phyloP scores from a whole-genome alignment of 2,888 invertebrate genomes.

The Lottia gigantea region DNA sequence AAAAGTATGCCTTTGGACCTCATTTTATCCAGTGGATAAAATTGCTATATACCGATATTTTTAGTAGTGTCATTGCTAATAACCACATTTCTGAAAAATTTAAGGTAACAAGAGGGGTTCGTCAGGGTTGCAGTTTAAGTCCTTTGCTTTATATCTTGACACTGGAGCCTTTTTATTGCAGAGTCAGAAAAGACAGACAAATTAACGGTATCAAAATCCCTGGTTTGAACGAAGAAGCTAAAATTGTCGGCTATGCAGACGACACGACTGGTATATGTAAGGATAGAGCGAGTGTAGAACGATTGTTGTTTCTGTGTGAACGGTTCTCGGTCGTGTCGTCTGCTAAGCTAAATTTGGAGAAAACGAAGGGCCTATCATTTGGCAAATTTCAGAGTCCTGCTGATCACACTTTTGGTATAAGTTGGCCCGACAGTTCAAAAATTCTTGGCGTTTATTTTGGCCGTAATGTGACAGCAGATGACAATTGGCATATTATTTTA shows the following conservation, averaged over 20 bases:
- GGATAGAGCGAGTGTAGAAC: not conserved
- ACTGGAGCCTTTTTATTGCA: not conserved
- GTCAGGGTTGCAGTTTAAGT: not conserved
- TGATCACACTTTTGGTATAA: not conserved
- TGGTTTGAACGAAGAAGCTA: not conserved
- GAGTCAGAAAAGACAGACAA: slow-evolving; percentile 4
- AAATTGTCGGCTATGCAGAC: slow-evolving; percentile 4
- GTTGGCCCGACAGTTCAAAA: slow-evolving; percentile 3
- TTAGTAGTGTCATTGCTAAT: slow-evolving; percentile 35
- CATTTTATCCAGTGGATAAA: slow-evolving; percentile 36
- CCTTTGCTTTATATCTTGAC: not conserved
- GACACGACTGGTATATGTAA: slow-evolving; percentile 2
- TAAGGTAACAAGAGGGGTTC: not conserved
- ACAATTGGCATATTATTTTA: slow-evolving; percentile 26
- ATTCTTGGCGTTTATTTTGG: slow-evolving; percentile 23
- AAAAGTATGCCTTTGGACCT: slow-evolving; percentile 36
- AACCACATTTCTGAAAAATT: slow-evolving; percentile 26
- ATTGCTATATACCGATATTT: slow-evolving; percentile 34
- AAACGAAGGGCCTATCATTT: slow-evolving; percentile 8
- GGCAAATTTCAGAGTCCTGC: not conserved
- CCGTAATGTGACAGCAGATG: slow-evolving; percentile 22
- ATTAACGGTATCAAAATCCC: not conserved
- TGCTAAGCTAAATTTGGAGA: slow-evolving; percentile 18
- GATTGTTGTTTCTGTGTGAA: slow-evolving; percentile 4
- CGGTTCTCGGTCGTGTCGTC: slow-evolving; percentile 11